Evolutionary conservation across 2,113 vertebrate genomes (phyloP).

Genomic region (Brienomyrus longianalis): DNA sequence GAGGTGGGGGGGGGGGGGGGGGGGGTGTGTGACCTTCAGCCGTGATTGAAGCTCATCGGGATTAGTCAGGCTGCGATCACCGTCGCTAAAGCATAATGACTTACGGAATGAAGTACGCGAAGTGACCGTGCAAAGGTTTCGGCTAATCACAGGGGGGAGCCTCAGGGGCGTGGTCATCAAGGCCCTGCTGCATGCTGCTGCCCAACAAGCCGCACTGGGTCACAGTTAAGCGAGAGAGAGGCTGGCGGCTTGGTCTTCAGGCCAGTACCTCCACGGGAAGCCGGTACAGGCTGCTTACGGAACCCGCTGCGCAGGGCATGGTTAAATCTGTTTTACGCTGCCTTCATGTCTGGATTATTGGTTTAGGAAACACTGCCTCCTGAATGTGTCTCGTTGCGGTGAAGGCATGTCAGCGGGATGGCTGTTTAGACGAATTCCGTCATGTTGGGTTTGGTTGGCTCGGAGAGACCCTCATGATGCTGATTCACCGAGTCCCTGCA

Average conservation of each 20-base stretch:
- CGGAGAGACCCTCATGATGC: background rate
- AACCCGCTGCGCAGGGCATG: background rate
- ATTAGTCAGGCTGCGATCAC: constrained; percentile 99
- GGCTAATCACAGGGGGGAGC: constrained; percentile 88
- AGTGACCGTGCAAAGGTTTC: constrained; percentile 99
- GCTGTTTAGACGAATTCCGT: background rate
- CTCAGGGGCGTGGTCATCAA: constrained; percentile 94
- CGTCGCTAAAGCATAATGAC: constrained; percentile 99
- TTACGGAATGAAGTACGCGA: constrained; percentile 99
- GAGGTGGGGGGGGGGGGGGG: constrained; percentile 71
- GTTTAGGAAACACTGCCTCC: background rate
- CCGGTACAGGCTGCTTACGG: background rate
- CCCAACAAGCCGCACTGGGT: background rate
- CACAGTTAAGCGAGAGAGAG: background rate
- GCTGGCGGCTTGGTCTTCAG: background rate
- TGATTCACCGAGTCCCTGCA: background rate
- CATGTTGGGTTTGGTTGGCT: background rate
- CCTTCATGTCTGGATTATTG: background rate
- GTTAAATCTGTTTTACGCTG: background rate
- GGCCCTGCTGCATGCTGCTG: background rate
- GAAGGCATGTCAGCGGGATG: background rate
- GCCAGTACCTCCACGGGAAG: background rate
- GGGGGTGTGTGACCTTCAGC: constrained; percentile 99
- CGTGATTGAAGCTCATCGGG: constrained; percentile 99
- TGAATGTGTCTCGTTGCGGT: background rate